Percentiles rank a stretch among this genome's conserved stretches.
Evolutionary conservation across 92 coral and sea anemone species (phyloP).

Genomic region (Chrysogorgia sp.): DNA sequence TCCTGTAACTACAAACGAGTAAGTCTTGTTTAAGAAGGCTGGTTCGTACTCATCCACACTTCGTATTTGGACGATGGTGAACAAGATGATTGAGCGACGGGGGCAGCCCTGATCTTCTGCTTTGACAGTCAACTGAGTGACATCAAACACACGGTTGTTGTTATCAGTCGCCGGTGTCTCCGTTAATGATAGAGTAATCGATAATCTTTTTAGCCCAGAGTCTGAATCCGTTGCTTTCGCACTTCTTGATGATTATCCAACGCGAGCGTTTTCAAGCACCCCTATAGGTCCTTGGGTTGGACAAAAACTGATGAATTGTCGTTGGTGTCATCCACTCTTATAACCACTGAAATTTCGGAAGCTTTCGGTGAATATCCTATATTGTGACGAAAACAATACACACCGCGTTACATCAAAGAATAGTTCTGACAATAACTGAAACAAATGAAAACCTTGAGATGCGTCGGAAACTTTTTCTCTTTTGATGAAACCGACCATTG

Average conservation of each 20-base stretch:
- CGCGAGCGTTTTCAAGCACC: slow-evolving; percentile 68
- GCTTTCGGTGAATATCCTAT: slow-evolving; percentile 66
- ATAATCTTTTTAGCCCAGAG: slow-evolving; percentile 74
- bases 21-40: slow-evolving; percentile 51
- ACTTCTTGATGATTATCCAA: slow-evolving; percentile 60
- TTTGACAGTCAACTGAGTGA: slow-evolving; percentile 61
- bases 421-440: neutral
- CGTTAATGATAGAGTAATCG: slow-evolving; percentile 74
- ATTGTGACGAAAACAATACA: too few species aligned
- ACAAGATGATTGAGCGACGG: slow-evolving; percentile 59
- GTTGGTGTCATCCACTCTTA: slow-evolving; percentile 74
- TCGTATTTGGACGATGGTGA: slow-evolving; percentile 60
- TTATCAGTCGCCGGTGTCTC: slow-evolving; percentile 72
- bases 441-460: too few species aligned
- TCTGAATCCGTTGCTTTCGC: slow-evolving; percentile 78
- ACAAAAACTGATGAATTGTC: slow-evolving; percentile 87
- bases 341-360: slow-evolving; percentile 60
- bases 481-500: neutral
- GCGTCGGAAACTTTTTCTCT: neutral
- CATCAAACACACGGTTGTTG: slow-evolving; percentile 68
- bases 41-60: slow-evolving; percentile 86
- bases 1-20: slow-evolving; percentile 74
- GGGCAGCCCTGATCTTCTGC: slow-evolving; percentile 76
- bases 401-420: neutral
- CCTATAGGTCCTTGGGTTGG: slow-evolving; percentile 64